These are phyloP conservation scores for Campoletis raptor DNA, from an alignment of 2,888 invertebrate species.

Conservation along the genomic window DNA sequence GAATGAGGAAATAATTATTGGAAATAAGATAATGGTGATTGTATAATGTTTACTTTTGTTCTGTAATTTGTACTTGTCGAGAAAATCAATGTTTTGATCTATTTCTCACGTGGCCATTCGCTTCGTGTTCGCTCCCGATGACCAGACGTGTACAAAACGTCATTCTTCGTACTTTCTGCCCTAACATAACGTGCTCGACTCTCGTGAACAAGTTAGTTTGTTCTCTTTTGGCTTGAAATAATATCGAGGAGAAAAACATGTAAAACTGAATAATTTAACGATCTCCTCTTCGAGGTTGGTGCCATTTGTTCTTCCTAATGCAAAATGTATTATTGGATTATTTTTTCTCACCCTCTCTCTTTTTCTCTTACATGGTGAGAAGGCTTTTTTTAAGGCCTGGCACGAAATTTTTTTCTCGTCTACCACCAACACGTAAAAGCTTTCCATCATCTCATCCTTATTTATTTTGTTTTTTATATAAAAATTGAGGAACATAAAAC, in stretches of 20 bases:
- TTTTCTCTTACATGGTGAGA: not conserved
- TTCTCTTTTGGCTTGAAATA: constrained; percentile 34
- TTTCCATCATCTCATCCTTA: not conserved
- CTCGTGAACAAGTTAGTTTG: constrained; percentile 5
- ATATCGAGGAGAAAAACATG: constrained; percentile 47
- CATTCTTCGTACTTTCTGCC: not conserved
- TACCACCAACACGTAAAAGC: constrained; percentile 11
- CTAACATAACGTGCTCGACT: not conserved
- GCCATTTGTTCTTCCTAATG: constrained; percentile 20
- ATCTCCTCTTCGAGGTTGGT: not conserved
- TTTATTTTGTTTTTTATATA: not conserved
- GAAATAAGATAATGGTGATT: not conserved
- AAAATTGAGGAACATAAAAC: not conserved
- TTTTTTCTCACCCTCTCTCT: not conserved
- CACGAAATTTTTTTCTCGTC: not conserved
- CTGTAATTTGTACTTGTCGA: not conserved
- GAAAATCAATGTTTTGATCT: constrained; percentile 4
- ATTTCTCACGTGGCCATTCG: constrained; percentile 5
- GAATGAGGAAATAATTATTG: not conserved
- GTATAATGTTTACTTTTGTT: not conserved
- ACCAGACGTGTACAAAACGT: constrained; percentile 1
- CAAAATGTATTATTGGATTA: constrained; percentile 29
- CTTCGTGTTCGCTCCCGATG: not conserved
- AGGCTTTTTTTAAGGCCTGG: constrained; percentile 5
- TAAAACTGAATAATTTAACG: constrained; percentile 52